phyloP scores from a whole-genome alignment of 2,888 invertebrate species.

The Neoascia interrupta region DNA sequence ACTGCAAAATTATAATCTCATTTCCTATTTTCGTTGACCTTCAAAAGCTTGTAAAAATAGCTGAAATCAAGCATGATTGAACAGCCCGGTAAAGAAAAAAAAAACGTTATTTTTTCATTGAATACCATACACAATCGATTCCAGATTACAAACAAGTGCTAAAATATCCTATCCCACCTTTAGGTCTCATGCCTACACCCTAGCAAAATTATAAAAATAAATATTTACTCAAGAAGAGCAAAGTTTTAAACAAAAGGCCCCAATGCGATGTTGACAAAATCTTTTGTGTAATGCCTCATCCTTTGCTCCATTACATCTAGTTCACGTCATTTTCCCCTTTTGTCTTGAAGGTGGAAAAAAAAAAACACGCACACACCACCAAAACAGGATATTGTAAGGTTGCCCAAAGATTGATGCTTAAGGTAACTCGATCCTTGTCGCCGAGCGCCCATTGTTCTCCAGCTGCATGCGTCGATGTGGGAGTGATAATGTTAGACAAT shows the following conservation, averaged over 20 bases:
- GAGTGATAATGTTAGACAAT: slow-evolving; percentile 51
- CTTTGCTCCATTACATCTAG: slow-evolving; percentile 30
- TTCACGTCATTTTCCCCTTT: slow-evolving; percentile 30
- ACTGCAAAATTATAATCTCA: no score
- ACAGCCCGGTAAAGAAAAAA: no score
- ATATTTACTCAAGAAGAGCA: slow-evolving; percentile 15
- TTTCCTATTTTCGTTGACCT: no score
- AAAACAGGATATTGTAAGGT: slow-evolving; percentile 58
- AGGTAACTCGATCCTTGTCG: slow-evolving; percentile 73
- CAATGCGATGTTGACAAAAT: slow-evolving; percentile 11
- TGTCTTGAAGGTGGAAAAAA: slow-evolving; percentile 31
- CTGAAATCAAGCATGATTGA: no score
- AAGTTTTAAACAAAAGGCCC: slow-evolving; percentile 43
- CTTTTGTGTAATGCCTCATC: slow-evolving; percentile 46
- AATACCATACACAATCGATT: no score
- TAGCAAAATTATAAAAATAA: slow-evolving; percentile 50
- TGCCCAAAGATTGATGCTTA: slow-evolving; percentile 56
- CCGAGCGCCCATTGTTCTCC: slow-evolving; percentile 69
- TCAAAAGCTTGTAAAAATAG: no score
- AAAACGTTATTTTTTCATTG: no score
- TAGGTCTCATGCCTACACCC: slow-evolving; percentile 13
- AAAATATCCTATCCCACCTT: no score
- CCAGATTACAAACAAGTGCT: no score
- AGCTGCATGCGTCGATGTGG: slow-evolving; percentile 48
- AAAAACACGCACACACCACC: slow-evolving; percentile 4